Base-by-base conservation (phyloP, 2,113 vertebrate species). In the Pangasianodon hypophthalmus region DNA sequence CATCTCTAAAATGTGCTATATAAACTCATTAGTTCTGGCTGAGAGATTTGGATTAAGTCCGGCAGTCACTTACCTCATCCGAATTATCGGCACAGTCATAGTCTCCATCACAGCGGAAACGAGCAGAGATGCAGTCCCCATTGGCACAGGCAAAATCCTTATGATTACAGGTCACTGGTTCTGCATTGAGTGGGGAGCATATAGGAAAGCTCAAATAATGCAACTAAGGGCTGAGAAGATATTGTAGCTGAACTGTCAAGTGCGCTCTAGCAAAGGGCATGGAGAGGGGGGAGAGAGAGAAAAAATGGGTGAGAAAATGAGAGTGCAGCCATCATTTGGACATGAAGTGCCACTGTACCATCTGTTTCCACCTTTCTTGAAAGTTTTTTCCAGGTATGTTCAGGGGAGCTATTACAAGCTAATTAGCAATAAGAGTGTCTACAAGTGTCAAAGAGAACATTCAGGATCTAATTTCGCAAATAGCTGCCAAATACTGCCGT, bases 21-120 rank as follows among this genome's bases (percentile, higher is more conserved):
- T 32, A 1, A 50, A 52, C 62, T 69, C 16, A 50, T n/a, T 48
- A 2, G n/a, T 26, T 67, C 26, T 64, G 41, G 24, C 19, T 50
- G 7, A 48, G 13, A 67, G 16, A 56, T 41, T 32, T 62, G 56
- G 29, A 88, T 81, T 29, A 9, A 75, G 32, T 54, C 21, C 2
- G 71, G 1, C 44, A 52, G 48, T 58, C 58, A 92, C 96, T 92
- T 95, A 97, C 98, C 97, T 99, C 98, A 90, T 99, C 98, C 48
- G 98, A 98, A 89, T 98, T 98, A 90, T 99, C 98, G 85, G 96
- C 94, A 93, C 98, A 99, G 95, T 99, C 98, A 71, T 98, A 98
- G 95, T 99, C 98, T 46, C 98, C 98, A 88, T 99, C 98, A 87
- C 98, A 99, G 95, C 98, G 98, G 94, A 99, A 99, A 52, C 97